These are phyloP conservation scores for Andrena dorsata DNA, from an alignment of 2,888 invertebrate species.

Conservation along the genomic window DNA sequence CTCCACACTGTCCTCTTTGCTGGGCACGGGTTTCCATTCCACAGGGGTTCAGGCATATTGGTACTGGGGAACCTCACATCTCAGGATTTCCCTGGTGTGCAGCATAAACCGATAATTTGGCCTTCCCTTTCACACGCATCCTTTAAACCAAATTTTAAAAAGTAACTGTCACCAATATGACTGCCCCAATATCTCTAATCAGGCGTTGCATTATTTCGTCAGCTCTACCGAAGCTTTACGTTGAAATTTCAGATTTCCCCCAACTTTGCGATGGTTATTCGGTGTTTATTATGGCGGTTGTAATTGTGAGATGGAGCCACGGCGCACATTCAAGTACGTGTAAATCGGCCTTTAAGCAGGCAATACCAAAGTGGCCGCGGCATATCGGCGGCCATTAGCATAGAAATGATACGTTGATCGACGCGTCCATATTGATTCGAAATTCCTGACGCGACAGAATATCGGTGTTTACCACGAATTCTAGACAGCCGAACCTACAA, in stretches of 20 bases:
- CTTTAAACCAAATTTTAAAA: not conserved
- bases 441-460: conserved; percentile 52
- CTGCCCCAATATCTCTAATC: not conserved
- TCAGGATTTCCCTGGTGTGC: not conserved
- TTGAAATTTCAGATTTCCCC: not conserved
- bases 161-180: not conserved
- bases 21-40: not conserved
- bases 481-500: conserved; percentile 42
- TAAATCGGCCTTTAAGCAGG: conserved; percentile 54
- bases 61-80: not conserved
- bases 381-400: conserved; percentile 44
- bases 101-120: too few species aligned
- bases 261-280: conserved; percentile 36
- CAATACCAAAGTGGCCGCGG: conserved; percentile 24
- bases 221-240: not conserved
- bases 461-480: conserved; percentile 57
- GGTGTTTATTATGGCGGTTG: conserved; percentile 40
- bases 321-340: conserved; percentile 45
- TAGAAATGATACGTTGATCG: conserved; percentile 58
- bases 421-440: conserved; percentile 51
- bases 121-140: too few species aligned
- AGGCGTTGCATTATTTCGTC: not conserved
- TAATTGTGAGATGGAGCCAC: conserved; percentile 2
- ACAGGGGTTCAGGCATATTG: not conserved
- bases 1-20: conserved; percentile 7